Percentiles rank a stretch among this genome's conserved stretches.
Evolutionary conservation across 2,888 invertebrate genomes (phyloP).

Genomic region (Eilema caniola): DNA sequence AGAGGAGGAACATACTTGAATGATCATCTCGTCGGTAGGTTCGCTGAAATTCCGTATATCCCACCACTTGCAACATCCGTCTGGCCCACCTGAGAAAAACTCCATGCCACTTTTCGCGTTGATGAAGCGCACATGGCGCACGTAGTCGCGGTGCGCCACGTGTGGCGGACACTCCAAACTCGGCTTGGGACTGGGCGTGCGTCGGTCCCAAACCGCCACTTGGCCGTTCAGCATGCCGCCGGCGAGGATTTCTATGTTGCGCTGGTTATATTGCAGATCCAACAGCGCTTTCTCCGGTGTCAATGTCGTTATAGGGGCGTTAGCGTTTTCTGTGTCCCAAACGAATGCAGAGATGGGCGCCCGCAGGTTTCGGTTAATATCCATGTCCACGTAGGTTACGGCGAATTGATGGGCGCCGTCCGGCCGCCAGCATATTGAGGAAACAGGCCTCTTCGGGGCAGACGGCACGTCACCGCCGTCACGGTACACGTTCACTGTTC

Average conservation of each 20-base stretch:
- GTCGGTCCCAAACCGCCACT: conserved; percentile 92
- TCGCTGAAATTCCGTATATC: conserved; percentile 89
- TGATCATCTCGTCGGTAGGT: conserved; percentile 88
- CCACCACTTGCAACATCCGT: conserved; percentile 95
- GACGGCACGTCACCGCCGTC: conserved; percentile 73
- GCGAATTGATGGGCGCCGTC: conserved; percentile 93
- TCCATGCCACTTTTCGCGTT: conserved; percentile 97
- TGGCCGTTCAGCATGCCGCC: conserved; percentile 91
- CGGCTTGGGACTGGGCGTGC: conserved; percentile 89
- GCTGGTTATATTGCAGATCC: conserved; percentile 94
- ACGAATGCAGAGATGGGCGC: conserved; percentile 86
- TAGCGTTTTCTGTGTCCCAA: conserved; percentile 96
- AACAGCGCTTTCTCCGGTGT: conserved; percentile 90
- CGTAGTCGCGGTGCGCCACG: conserved; percentile 95
- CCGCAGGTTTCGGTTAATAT: conserved; percentile 66
- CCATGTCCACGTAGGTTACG: conserved; percentile 92
- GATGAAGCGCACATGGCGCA: conserved; percentile 94
- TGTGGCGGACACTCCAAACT: conserved; percentile 91
- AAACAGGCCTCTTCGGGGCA: conserved; percentile 87
- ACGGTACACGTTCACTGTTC: conserved; percentile 94
- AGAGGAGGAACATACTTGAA: conserved; percentile 84
- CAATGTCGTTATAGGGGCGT: conserved; percentile 88
- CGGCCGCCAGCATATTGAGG: conserved; percentile 94
- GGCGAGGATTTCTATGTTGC: conserved; percentile 89
- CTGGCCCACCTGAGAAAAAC: conserved; percentile 96